Evolutionary conservation across 1,140 invertebrate genomes (phyloP).

Genomic region (Centruroides vittatus): DNA sequence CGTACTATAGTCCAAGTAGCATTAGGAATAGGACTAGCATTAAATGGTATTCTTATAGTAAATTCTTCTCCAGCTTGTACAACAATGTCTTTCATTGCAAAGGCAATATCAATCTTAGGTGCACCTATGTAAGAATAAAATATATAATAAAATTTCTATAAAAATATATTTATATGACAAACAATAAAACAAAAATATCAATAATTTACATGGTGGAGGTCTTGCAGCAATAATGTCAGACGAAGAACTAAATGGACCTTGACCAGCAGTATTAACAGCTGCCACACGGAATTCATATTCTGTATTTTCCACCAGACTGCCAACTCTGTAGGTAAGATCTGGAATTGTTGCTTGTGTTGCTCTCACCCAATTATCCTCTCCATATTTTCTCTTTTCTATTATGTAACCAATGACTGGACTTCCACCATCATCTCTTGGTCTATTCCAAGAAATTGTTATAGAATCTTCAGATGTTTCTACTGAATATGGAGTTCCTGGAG

Average conservation of each 20-base stretch:
- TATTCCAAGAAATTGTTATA: constrained; percentile 84
- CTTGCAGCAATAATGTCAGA: constrained; percentile 80
- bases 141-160: too few species aligned
- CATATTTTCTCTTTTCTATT: constrained; percentile 93
- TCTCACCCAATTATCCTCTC: constrained; percentile 73
- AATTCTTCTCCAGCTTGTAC: constrained; percentile 92
- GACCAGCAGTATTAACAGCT: constrained; percentile 47
- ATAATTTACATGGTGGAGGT: constrained; percentile 54
- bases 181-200: constrained; percentile 14
- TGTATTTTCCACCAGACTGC: constrained; percentile 75
- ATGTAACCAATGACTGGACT: constrained; percentile 93
- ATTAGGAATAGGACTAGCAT: constrained; percentile 80
- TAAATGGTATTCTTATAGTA: constrained; percentile 82
- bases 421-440: constrained; percentile 81
- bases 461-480: constrained; percentile 82
- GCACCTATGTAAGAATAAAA: constrained; percentile 32
- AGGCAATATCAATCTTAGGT: constrained; percentile 83
- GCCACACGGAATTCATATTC: constrained; percentile 92
- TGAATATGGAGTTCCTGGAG: constrained; percentile 71
- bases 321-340: constrained; percentile 61
- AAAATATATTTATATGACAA: background rate
- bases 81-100: constrained; percentile 84
- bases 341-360: constrained; percentile 47
- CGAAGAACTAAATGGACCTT: constrained; percentile 78
- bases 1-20: constrained; percentile 61